Conservation (phyloP, 2,797 vertebrate genomes). For the Chloroceryle amazona region DNA sequence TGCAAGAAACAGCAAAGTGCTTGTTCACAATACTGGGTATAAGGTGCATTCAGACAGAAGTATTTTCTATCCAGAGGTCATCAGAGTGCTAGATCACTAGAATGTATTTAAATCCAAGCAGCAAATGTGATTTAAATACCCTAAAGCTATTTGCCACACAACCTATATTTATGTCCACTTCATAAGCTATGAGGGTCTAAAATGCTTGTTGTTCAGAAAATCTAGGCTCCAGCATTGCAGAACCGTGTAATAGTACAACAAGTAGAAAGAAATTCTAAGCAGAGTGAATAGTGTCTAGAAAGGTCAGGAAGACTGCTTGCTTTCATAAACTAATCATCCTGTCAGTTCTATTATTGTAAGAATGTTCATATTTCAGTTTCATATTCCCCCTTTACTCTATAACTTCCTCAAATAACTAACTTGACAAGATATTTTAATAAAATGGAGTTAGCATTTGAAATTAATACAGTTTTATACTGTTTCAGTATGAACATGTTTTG, state of each 20-base stretch:
- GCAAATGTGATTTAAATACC: background rate
- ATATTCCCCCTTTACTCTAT: background rate
- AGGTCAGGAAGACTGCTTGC: background rate
- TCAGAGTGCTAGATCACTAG: background rate
- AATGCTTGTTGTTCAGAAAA: background rate
- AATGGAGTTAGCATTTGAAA: background rate
- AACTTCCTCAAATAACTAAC: background rate
- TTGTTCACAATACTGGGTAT: slow-evolving; percentile 4
- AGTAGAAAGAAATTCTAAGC: background rate
- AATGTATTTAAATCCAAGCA: background rate
- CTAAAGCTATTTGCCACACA: background rate
- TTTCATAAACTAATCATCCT: background rate
- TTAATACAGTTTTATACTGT: background rate
- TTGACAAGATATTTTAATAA: background rate
- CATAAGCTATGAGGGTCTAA: background rate
- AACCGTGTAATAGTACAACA: background rate
- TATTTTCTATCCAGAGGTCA: slow-evolving; percentile 5
- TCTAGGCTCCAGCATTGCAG: background rate
- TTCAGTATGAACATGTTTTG: background rate
- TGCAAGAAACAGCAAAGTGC: slow-evolving; percentile 12
- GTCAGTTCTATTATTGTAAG: background rate
- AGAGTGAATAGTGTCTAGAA: background rate
- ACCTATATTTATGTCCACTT: background rate
- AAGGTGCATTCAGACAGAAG: background rate
- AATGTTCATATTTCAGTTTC: background rate